Base-by-base conservation (phyloP, 2,888 invertebrate genomes). In the Campoletis raptor region DNA sequence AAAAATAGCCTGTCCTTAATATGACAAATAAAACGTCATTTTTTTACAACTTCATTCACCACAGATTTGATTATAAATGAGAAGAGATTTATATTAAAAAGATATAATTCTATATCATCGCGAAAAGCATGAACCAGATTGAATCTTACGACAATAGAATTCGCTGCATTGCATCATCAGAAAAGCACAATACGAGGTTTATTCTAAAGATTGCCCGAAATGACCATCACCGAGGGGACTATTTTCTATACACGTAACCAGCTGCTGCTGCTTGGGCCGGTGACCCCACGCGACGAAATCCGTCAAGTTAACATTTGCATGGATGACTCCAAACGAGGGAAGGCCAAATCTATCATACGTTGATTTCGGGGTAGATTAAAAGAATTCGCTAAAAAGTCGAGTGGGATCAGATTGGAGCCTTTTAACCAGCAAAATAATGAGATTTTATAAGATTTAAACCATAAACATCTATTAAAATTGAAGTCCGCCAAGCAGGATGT, bases 261-360 rank as follows among this genome's bases (percentile, higher is more conserved):
- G 76, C 76, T 76, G 82, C 69, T 76, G 82, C 69, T 61, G 66
- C 64, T 24, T 52, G 24, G 6, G 1, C n/a, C 15, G 36, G 30
- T 45, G 57, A 76, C 82, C 76, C 82, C 76, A 77, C 82, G 81
- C 81, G 76, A 64, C 18, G 45, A 77, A 85, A 77, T 77, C 64
- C 40, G 66, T 42, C 81, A 36, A 77, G 61, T 81, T 67, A 37
- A 73, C 64, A 78, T 67, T 54, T 78, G 85, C 81, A 85, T 73
- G 77, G 70, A 45, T 72, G 66, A 81, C 67, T 66, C 18, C n/a
- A 10, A 24, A 8, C 40, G 48, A 57, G 9, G 40, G 48, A 37
- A 40, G 21, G 52, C 36, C 52, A 77, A 52, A 18, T 48, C 24
- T 24, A 21, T 45, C 30, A 37, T 81, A 69, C 79, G 18, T 18